phyloP scores from a whole-genome alignment of 2,888 invertebrate genomes.

The Leucophenga montana region DNA sequence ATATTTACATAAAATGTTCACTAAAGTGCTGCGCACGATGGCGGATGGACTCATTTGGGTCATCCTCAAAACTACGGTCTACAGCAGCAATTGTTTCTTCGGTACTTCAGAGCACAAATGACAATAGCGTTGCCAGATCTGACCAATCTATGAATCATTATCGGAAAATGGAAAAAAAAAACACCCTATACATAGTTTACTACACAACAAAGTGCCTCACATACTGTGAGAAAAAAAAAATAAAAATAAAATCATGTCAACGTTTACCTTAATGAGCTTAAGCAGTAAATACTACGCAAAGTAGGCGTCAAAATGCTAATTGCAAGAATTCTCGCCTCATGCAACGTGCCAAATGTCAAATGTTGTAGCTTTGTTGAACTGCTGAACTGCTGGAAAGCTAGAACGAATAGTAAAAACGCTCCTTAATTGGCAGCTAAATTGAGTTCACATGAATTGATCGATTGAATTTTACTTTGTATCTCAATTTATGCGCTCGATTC shows the following conservation, averaged over 20 bases:
- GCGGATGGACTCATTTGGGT: no score
- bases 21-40: no score
- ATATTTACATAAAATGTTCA: no score
- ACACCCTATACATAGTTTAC: no score
- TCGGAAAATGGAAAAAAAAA: no score
- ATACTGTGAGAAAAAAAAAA: background rate
- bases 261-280: slow-evolving; percentile 41
- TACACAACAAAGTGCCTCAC: no score
- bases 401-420: background rate
- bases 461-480: background rate
- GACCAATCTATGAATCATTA: no score
- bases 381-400: background rate
- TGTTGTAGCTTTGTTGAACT: background rate
- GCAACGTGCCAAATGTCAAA: slow-evolving; percentile 14
- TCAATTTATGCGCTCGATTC: background rate
- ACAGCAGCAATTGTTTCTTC: no score
- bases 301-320: slow-evolving; percentile 58
- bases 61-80: no score
- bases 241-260: slow-evolving; percentile 46
- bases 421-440: background rate
- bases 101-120: no score
- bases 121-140: no score
- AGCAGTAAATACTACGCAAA: slow-evolving; percentile 41
- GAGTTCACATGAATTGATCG: background rate
- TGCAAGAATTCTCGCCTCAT: slow-evolving; percentile 39